phyloP scores from a whole-genome alignment of 2,888 invertebrate genomes.

The Metellina segmentata region DNA sequence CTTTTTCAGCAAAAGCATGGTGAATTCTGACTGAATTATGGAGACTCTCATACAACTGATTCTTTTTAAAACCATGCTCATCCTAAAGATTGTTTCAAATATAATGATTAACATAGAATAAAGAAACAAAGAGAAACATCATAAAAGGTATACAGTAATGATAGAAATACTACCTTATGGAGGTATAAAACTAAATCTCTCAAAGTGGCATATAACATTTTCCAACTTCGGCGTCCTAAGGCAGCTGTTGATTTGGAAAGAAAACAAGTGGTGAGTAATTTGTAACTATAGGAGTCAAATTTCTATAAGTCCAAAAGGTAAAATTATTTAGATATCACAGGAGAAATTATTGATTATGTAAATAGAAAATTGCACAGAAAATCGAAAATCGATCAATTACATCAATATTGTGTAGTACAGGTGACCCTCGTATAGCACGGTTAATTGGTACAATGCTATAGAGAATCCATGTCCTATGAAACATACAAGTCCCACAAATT shows the following conservation, averaged over 20 bases:
- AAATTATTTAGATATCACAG: too few relatives aligned
- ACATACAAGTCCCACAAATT: too few relatives aligned
- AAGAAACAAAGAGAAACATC: not conserved
- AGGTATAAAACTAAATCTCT: slow-evolving; percentile 97
- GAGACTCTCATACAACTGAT: slow-evolving; percentile 85
- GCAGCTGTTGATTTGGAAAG: slow-evolving; percentile 80
- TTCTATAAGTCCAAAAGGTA: too few relatives aligned
- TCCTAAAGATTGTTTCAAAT: slow-evolving; percentile 81
- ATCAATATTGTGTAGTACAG: too few relatives aligned
- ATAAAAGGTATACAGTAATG: not conserved
- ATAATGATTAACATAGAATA: slow-evolving; percentile 85
- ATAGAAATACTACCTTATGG: slow-evolving; percentile 85
- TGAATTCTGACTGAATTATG: slow-evolving; percentile 88
- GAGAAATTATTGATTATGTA: too few relatives aligned
- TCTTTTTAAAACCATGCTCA: slow-evolving; percentile 83
- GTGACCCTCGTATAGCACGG: too few relatives aligned
- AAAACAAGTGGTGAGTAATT: not conserved
- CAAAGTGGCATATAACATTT: slow-evolving; percentile 98
- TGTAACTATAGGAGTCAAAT: too few relatives aligned
- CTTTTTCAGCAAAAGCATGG: slow-evolving; percentile 96
- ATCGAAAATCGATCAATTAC: too few relatives aligned
- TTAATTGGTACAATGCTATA: too few relatives aligned
- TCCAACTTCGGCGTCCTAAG: slow-evolving; percentile 98
- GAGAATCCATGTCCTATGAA: too few relatives aligned
- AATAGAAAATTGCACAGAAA: too few relatives aligned